phyloP scores from a whole-genome alignment of 2,797 vertebrate species.

The Tolypeutes matacus region DNA sequence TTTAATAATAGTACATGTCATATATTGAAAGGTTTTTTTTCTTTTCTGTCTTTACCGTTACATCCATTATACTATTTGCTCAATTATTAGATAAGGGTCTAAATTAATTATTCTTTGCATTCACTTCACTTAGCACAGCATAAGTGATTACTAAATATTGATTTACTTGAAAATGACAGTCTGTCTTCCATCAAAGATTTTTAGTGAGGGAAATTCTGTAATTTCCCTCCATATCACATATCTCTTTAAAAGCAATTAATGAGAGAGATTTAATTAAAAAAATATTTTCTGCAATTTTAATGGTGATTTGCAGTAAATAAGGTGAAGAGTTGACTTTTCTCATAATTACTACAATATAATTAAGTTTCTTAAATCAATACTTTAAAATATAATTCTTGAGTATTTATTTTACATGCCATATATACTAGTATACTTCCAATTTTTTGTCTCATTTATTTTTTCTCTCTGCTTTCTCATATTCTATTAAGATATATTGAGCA shows the following conservation, averaged over 20 bases:
- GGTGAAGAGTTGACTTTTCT: background rate
- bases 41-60: background rate
- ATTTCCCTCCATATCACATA: background rate
- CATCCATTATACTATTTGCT: background rate
- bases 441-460: background rate
- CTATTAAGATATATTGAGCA: background rate
- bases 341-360: background rate
- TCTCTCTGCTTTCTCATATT: background rate
- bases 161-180: background rate
- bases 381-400: background rate
- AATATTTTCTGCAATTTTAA: background rate
- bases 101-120: background rate
- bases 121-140: background rate
- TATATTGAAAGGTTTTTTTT: background rate
- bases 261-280: background rate
- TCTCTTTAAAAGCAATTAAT: constrained; percentile 22
- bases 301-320: background rate
- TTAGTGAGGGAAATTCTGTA: background rate
- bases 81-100: background rate
- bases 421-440: background rate
- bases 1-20: background rate
- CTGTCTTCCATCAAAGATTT: background rate
- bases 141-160: background rate
- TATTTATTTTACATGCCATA: constrained; percentile 4
- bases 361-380: constrained; percentile 47